Conservation (phyloP, 2,797 vertebrate genomes). For the Melanotaenia maccullochi region DNA sequence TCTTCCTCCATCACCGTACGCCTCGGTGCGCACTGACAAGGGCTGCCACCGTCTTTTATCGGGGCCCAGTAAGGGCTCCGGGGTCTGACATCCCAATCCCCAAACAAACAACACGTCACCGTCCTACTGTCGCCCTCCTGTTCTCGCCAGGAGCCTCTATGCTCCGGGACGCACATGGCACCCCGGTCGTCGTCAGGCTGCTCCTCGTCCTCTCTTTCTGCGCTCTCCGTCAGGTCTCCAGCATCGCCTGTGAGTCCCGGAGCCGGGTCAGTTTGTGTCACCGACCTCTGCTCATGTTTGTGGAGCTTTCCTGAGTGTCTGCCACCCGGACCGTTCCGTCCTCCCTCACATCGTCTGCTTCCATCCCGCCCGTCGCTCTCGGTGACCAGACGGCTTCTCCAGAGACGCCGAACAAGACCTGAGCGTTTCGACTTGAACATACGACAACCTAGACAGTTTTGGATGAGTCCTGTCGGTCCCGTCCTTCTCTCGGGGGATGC, state of each 20-base stretch:
- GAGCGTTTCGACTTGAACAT: slow-evolving; percentile 99
- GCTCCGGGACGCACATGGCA: slow-evolving; percentile 79
- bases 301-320: slow-evolving; percentile 80
- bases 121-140: slow-evolving; percentile 83
- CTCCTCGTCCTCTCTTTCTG: slow-evolving; percentile 74
- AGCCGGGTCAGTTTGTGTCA: slow-evolving; percentile 76
- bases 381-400: slow-evolving; percentile 94
- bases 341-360: slow-evolving; percentile 78
- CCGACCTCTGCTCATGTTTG: slow-evolving; percentile 80
- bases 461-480: slow-evolving; percentile 81
- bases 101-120: slow-evolving; percentile 93
- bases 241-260: slow-evolving; percentile 69
- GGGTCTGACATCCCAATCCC: slow-evolving; percentile 82
- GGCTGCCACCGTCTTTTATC: slow-evolving; percentile 70
- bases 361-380: slow-evolving; percentile 86
- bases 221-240: slow-evolving; percentile 61
- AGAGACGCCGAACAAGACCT: slow-evolving; percentile 98
- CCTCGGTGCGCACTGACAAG: slow-evolving; percentile 71
- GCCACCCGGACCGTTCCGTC: slow-evolving; percentile 68
- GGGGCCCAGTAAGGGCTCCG: slow-evolving; percentile 67
- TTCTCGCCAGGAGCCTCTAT: slow-evolving; percentile 67
- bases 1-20: slow-evolving; percentile 81
- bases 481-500: slow-evolving; percentile 76
- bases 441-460: slow-evolving; percentile 87
- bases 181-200: slow-evolving; percentile 74